Conservation (phyloP, 2,113 vertebrate species). For the Sylvilagus bachmani region DNA sequence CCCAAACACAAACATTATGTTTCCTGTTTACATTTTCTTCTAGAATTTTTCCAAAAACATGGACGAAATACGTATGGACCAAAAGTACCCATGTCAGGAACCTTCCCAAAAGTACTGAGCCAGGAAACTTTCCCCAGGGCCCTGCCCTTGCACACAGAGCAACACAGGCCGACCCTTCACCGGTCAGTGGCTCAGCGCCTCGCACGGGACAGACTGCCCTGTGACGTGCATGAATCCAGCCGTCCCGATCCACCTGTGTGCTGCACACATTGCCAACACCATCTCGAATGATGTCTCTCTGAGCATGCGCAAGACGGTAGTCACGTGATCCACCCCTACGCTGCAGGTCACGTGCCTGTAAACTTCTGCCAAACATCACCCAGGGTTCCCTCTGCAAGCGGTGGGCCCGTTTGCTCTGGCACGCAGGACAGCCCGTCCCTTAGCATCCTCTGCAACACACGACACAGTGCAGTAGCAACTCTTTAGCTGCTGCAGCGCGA, state of each 20-base stretch:
- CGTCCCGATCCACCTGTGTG: too few relatives aligned
- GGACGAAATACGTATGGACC: neutral
- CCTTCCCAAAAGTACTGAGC: too few relatives aligned
- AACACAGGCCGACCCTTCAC: neutral
- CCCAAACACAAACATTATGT: neutral
- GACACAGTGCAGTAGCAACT: neutral
- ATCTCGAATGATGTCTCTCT: too few relatives aligned
- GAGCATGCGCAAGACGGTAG: too few relatives aligned
- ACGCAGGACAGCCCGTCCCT: rapidly evolving
- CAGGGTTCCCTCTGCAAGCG: neutral
- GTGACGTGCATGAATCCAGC: too few relatives aligned
- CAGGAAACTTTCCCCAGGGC: neutral
- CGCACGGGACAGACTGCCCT: too few relatives aligned
- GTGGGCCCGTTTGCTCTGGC: neutral
- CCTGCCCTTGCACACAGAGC: neutral
- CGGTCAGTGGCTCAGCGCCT: too few relatives aligned
- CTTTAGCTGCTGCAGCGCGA: neutral
- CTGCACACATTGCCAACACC: too few relatives aligned
- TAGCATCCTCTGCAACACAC: rapidly evolving
- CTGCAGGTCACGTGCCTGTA: too few relatives aligned
- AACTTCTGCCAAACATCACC: neutral
- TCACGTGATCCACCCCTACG: too few relatives aligned
- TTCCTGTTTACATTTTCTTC: neutral
- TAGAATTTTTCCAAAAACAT: neutral
- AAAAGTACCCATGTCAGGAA: too few relatives aligned